Evolutionary conservation across 2,797 vertebrate species (phyloP), one percentile per base, ranked within the genome.

Genomic region (Trichosurus vulpecula): DNA sequence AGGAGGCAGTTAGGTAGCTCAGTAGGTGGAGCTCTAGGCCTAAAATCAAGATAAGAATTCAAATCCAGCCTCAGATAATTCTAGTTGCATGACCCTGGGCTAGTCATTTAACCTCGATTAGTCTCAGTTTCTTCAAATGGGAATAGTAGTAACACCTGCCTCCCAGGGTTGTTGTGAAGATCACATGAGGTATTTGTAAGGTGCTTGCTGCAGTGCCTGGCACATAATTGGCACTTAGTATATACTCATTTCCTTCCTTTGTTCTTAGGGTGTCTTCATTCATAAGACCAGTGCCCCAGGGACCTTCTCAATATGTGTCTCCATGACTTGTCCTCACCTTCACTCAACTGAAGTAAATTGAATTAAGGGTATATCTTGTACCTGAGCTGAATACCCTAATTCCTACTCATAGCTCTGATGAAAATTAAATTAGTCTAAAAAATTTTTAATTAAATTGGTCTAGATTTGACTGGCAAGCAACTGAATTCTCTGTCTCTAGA

Each of bases 371-470:
- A 35, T 87, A 87, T 91, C 58, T 92, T 92, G 90, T 19, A 91
- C 51, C 30, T 74, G 52, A 54, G 35, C 95, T 47, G 55, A 89
- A 90, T 90, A 91, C 35, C 35, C 90, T 51, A 53, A 19, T 16
- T 93, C 10, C 8, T 51, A 96, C n/a, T 51, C n/a, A 0, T 66
- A 35, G 94, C 92, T 55, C 47, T 19, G 66, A 2, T 91, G 54
- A 66, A 94, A 94, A 93, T 94, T n/a, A 81, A 47, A 27, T 90
- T 74, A 55, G 41, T 1, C 25, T 47, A 11, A 10, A 16, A n/a
- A 53, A 54, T 25, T 74, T 90, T 92, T 94, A 54, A 93, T 93
- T 16, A 93, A 90, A 66, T n/a, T 66, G 41, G 74, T 90, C 31
- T 31, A 92, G n/a, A 94, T 35, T 30, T 16, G 66, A 29, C 54